Percentiles rank a stretch among this genome's conserved stretches.
These are phyloP conservation scores for Polia nebulosa DNA, from an alignment of 2,888 invertebrate genomes.

Conservation along the genomic window DNA sequence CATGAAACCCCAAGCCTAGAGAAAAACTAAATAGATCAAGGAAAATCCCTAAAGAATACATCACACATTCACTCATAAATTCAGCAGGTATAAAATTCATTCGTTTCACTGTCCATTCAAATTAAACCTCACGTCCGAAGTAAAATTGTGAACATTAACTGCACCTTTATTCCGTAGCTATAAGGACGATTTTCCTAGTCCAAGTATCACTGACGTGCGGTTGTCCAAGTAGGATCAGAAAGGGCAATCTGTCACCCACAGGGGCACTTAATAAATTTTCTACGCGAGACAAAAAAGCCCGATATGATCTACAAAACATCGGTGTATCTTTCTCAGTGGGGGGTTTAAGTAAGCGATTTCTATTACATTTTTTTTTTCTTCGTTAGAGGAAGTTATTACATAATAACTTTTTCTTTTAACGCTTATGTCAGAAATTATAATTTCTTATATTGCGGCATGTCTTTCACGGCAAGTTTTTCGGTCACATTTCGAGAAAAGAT, in stretches of 20 bases:
- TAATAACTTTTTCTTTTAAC: too few species aligned
- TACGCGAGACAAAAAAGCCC: conserved; percentile 62
- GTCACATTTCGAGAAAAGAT: too few species aligned
- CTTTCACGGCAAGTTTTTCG: too few species aligned
- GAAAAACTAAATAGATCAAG: not conserved
- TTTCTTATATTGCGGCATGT: too few species aligned
- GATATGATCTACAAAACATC: conserved; percentile 61
- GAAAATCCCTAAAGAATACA: not conserved
- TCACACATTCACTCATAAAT: not conserved
- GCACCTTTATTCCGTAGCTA: not conserved
- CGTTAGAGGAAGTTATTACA: too few species aligned
- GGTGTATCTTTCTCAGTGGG: conserved; percentile 40
- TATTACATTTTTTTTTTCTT: not conserved
- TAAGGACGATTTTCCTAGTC: conserved; percentile 14
- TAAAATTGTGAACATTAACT: not conserved
- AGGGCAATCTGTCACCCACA: conserved; percentile 58
- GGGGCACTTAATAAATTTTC: conserved; percentile 64
- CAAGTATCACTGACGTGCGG: not conserved
- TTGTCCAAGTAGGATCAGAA: conserved; percentile 56
- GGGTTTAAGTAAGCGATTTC: conserved; percentile 32
- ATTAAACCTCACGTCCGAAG: not conserved
- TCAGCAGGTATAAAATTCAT: conserved; percentile 10
- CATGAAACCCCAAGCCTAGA: too few species aligned
- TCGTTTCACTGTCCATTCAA: conserved; percentile 23
- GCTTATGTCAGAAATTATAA: too few species aligned